These are phyloP conservation scores for Mus caroli DNA, from an alignment of 2,797 vertebrate species.

Conservation along the genomic window DNA sequence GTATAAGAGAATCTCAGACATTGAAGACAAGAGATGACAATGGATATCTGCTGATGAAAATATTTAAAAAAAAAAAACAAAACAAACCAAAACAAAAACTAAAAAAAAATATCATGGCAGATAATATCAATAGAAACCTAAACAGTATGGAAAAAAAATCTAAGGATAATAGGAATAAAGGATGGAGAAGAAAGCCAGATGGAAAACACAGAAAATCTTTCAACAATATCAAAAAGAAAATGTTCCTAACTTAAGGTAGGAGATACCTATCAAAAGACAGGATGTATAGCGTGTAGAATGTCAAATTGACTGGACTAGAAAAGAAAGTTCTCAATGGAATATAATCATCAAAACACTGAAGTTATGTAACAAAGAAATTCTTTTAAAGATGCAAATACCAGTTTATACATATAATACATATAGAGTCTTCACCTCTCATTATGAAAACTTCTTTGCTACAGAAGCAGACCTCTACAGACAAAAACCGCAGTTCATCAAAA, in stretches of 20 bases:
- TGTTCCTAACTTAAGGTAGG: neutral
- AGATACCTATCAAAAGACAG: neutral
- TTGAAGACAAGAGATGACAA: neutral
- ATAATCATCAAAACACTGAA: neutral
- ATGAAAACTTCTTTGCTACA: neutral
- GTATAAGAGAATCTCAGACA: neutral
- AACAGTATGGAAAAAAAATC: neutral
- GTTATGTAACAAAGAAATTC: neutral
- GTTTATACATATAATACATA: neutral
- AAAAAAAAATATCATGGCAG: neutral
- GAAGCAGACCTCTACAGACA: neutral
- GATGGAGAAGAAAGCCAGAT: neutral
- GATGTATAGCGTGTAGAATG: neutral
- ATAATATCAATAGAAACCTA: neutral
- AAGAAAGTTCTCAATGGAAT: neutral
- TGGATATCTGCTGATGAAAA: neutral
- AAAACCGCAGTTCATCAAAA: neutral
- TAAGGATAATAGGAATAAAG: neutral
- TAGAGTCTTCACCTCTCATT: neutral
- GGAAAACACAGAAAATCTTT: neutral
- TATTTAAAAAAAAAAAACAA: neutral
- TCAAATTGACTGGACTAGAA: neutral
- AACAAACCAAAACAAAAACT: neutral
- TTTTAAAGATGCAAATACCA: neutral
- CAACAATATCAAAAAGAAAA: neutral